Evolutionary conservation across 64 coral and sea anemone genomes (phyloP).

Genomic region (Montipora capricornis): DNA sequence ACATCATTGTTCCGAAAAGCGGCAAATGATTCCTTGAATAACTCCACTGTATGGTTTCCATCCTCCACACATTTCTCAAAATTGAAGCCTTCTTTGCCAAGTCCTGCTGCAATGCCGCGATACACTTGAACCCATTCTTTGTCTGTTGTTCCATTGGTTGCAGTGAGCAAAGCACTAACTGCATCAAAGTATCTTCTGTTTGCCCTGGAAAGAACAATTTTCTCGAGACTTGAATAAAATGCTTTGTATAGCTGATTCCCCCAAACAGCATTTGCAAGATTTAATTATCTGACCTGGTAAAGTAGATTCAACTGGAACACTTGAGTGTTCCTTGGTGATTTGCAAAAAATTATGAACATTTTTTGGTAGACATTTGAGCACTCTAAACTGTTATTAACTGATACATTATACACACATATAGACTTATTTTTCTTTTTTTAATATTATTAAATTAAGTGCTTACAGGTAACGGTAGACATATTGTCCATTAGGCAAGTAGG

Average conservation of each 20-base stretch:
- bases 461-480: slow-evolving; percentile 96
- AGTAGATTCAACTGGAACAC: too few relatives aligned
- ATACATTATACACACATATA: too few relatives aligned
- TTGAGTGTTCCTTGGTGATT: too few relatives aligned
- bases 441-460: slow-evolving; percentile 1
- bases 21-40: slow-evolving; percentile 78
- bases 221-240: not conserved
- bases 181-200: slow-evolving; percentile 87
- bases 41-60: slow-evolving; percentile 82
- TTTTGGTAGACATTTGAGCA: too few relatives aligned
- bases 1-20: slow-evolving; percentile 79
- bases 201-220: slow-evolving; percentile 43
- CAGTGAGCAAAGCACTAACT: slow-evolving; percentile 56
- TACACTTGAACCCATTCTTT: slow-evolving; percentile 89
- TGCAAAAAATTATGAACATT: too few relatives aligned
- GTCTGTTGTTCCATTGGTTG: slow-evolving; percentile 59
- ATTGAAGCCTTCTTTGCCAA: slow-evolving; percentile 71
- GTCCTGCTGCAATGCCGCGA: slow-evolving; percentile 73
- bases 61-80: slow-evolving; percentile 89
- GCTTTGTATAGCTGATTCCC: too few relatives aligned
- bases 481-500: slow-evolving; percentile 85
- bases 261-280: too few relatives aligned
- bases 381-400: too few relatives aligned
- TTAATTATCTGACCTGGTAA: too few relatives aligned
- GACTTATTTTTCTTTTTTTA: too few relatives aligned